Base-by-base conservation (phyloP, 2,888 invertebrate genomes). In the Pachymerium ferrugineum region DNA sequence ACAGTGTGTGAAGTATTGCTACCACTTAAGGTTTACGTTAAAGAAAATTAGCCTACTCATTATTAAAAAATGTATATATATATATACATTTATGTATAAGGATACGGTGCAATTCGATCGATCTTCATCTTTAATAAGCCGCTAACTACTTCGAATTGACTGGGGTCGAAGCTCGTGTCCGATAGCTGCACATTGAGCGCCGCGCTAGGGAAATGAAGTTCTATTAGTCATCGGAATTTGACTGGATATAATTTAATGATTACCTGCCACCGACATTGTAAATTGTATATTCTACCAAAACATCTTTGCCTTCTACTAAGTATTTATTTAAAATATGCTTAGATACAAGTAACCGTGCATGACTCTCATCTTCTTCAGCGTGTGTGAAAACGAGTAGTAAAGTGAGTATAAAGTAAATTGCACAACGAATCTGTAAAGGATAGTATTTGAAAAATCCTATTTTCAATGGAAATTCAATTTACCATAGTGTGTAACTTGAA, bases 281-380 rank as follows among this genome's bases (percentile, higher is more conserved):
- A 74, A 98, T 86, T 14, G 92, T 93, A 83, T 98, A 98, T 80
- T 97, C 94, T 54, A 98, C 90, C 76, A 97, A 88, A 79, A 98
- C 89, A 83, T 99, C 98, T 89, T 94, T 93, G 80, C 91, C 91
- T 86, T 98, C 97, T 0, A 99, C 97, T 76, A 98, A 86, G 82
- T 95, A 97, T 84, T 93, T 94, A 82, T 98, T 98, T 76, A 97
- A 87, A 80, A 98, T 91, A 84, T 94, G 93, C 85, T 98, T 98
- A 10, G 94, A 93, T 28, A 95, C 90, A 76, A 98, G 85, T 70
- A 98, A 85, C 79, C 91, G 88, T 22, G 97, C 96, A 73, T 88
- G 87, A 69, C 89, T 86, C 25, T 10, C 10, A 62, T 90, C 89
- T 79, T 91, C 91, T 77, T 89, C 89, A 75, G 84, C 83, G 6